These are phyloP conservation scores for Sterna hirundo DNA, from an alignment of 2,113 vertebrate species.

Conservation along the genomic window DNA sequence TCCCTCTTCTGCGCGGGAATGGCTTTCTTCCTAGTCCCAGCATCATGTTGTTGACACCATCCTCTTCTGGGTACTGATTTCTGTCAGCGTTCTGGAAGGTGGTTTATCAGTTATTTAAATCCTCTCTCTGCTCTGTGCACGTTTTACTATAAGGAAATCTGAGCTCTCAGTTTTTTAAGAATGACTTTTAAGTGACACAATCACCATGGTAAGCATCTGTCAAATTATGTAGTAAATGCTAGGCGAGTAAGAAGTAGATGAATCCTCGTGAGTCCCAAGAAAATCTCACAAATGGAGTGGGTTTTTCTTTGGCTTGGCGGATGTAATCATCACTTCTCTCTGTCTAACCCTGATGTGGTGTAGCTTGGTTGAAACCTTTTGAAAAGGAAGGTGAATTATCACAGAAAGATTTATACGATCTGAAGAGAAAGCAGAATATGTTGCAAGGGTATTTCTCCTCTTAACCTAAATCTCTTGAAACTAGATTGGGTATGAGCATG, in stretches of 20 bases:
- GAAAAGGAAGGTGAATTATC: not conserved
- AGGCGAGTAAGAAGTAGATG: not conserved
- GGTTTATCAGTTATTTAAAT: not conserved
- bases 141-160: not conserved
- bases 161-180: not conserved
- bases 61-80: not conserved
- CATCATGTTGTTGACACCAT: fast-evolving
- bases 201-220: not conserved
- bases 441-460: not conserved
- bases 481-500: not conserved
- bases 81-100: not conserved
- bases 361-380: not conserved
- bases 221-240: not conserved
- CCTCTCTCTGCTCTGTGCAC: not conserved
- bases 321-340: not conserved
- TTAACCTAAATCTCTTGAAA: not conserved
- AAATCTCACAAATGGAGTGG: not conserved
- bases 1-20: not conserved
- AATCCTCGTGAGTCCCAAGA: not conserved
- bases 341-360: not conserved
- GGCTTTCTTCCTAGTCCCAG: not conserved
- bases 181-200: not conserved
- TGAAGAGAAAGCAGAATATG: not conserved
- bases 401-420: not conserved
- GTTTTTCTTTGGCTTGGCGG: not conserved